Conservation (phyloP, 92 coral and sea anemone species). For the Zoanthus solanderi region DNA sequence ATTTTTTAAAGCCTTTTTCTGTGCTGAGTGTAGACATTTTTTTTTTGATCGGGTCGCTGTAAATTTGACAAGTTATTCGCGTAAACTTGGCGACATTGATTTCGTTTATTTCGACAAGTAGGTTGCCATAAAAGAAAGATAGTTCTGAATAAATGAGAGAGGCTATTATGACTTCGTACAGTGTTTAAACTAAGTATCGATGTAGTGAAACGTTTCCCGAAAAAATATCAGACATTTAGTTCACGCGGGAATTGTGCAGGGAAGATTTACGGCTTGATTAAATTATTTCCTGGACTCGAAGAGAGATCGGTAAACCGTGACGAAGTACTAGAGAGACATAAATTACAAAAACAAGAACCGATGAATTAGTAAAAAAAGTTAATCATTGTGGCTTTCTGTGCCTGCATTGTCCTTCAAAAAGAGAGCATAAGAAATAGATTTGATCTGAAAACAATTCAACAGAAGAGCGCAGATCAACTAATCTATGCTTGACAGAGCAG, state of each 20-base stretch:
- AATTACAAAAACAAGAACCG: background rate
- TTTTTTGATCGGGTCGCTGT: background rate
- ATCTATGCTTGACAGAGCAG: background rate
- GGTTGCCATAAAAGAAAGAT: background rate
- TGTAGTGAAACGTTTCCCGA: background rate
- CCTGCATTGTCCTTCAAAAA: background rate
- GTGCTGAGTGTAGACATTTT: background rate
- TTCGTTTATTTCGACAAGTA: background rate
- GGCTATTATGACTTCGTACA: no score
- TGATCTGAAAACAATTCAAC: background rate
- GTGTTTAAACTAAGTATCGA: no score
- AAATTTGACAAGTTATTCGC: background rate
- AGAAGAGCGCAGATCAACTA: background rate
- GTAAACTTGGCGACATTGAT: background rate
- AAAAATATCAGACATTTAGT: background rate
- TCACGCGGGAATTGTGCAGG: background rate
- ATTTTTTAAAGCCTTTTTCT: background rate
- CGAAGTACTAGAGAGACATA: background rate
- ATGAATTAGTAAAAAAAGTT: background rate
- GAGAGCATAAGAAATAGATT: background rate
- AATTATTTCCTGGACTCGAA: background rate
- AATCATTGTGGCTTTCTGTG: background rate
- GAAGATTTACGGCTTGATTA: background rate
- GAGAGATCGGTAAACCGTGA: conserved; percentile 3
- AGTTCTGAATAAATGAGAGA: background rate